phyloP scores from a whole-genome alignment of 2,797 vertebrate species.

The Pterois miles region DNA sequence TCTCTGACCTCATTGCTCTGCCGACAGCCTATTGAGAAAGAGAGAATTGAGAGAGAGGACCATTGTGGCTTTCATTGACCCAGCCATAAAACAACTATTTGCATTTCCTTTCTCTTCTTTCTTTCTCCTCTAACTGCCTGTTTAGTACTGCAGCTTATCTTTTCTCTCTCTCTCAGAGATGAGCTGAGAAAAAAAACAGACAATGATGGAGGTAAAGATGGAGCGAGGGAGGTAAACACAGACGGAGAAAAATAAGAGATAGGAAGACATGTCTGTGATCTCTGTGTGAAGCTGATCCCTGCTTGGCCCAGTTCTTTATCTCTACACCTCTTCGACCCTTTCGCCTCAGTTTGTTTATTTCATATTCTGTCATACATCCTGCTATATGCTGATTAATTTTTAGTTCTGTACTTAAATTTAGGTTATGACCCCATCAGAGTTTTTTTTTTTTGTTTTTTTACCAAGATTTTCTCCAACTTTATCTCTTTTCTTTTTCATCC shows the following conservation, averaged over 20 bases:
- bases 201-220: slow-evolving; percentile 58
- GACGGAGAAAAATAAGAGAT: slow-evolving; percentile 54
- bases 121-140: slow-evolving; percentile 33
- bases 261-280: slow-evolving; percentile 59
- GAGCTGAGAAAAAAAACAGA: slow-evolving; percentile 43
- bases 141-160: slow-evolving; percentile 39
- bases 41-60: slow-evolving; percentile 24
- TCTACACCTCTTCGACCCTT: slow-evolving; percentile 32
- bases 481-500: slow-evolving; percentile 30
- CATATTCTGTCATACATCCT: not conserved
- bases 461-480: slow-evolving; percentile 15
- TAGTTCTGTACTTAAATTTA: slow-evolving; percentile 20
- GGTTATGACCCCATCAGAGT: slow-evolving; percentile 3
- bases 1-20: slow-evolving; percentile 38
- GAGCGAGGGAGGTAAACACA: slow-evolving; percentile 52
- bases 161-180: slow-evolving; percentile 46
- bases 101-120: slow-evolving; percentile 41
- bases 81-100: slow-evolving; percentile 46
- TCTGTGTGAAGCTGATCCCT: slow-evolving; percentile 71
- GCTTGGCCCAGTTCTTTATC: slow-evolving; percentile 75
- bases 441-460: not conserved
- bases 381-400: too few relatives aligned
- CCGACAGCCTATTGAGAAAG: slow-evolving; percentile 20
- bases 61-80: slow-evolving; percentile 51
- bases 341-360: slow-evolving; percentile 19